Percentiles rank a stretch among this genome's conserved stretches.
phyloP scores from a whole-genome alignment of 2,888 invertebrate genomes.

The Odontomyia ornata region DNA sequence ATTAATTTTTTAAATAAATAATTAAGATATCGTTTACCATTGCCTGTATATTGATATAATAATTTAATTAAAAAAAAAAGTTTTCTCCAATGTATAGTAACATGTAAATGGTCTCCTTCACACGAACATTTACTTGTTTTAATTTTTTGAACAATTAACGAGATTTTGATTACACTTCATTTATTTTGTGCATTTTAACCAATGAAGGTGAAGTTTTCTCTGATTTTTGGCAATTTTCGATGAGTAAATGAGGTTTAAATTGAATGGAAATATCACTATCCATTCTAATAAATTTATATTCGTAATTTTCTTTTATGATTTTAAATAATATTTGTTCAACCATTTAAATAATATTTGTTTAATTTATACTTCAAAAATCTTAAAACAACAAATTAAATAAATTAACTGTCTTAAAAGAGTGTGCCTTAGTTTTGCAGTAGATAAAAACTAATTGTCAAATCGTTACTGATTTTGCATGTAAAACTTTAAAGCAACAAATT shows the following conservation, averaged over 20 bases:
- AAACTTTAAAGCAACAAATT: too few relatives aligned
- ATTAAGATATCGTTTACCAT: background rate
- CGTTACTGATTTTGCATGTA: too few relatives aligned
- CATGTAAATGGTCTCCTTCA: background rate
- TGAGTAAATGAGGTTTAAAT: slow-evolving; percentile 42
- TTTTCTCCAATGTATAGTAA: background rate
- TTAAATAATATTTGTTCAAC: background rate
- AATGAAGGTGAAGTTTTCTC: slow-evolving; percentile 52
- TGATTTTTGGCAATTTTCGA: slow-evolving; percentile 46
- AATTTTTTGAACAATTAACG: background rate
- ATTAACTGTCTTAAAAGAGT: too few relatives aligned
- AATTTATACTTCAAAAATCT: too few relatives aligned
- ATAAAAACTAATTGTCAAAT: too few relatives aligned
- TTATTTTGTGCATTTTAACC: slow-evolving; percentile 37
- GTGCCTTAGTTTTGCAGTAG: too few relatives aligned
- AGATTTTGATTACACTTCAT: slow-evolving; percentile 12
- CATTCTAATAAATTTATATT: background rate
- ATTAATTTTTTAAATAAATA: background rate
- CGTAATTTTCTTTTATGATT: background rate
- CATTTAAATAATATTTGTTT: background rate
- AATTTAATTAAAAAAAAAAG: too few relatives aligned
- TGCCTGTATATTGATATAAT: too few relatives aligned
- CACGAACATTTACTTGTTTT: background rate
- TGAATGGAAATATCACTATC: slow-evolving; percentile 1
- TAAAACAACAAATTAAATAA: too few relatives aligned